Percentiles rank a stretch among this genome's conserved stretches.
Evolutionary conservation across 2,888 invertebrate genomes (phyloP).

Genomic region (Trissoscelio sp.): DNA sequence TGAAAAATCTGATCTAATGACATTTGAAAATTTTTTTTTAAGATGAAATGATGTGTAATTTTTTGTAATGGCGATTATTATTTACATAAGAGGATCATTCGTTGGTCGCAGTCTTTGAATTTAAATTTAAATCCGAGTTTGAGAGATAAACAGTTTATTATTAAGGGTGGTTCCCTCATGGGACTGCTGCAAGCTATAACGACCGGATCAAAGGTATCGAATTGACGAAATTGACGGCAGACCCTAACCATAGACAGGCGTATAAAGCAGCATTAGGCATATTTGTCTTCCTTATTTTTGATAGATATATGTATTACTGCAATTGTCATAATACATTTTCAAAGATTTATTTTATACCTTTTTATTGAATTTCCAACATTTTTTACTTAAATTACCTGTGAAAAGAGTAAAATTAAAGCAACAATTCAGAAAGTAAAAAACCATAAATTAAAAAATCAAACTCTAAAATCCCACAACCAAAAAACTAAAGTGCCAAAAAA

Average conservation of each 20-base stretch:
- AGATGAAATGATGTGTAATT: too few species aligned
- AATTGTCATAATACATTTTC: background rate
- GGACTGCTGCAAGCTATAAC: slow-evolving; percentile 72
- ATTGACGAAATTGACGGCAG: slow-evolving; percentile 72
- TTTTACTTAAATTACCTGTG: too few species aligned
- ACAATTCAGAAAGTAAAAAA: too few species aligned
- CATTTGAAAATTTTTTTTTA: too few species aligned
- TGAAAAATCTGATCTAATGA: too few species aligned
- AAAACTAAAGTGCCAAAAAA: too few species aligned
- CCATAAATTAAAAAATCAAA: too few species aligned
- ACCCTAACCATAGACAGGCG: slow-evolving; percentile 49
- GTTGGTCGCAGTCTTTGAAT: slow-evolving; percentile 63
- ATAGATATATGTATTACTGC: slow-evolving; percentile 36
- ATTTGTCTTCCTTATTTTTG: slow-evolving; percentile 49
- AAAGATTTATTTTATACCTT: too few species aligned
- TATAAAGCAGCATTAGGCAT: slow-evolving; percentile 54
- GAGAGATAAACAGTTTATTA: slow-evolving; percentile 81
- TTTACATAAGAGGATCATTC: slow-evolving; percentile 16
- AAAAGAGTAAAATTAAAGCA: too few species aligned
- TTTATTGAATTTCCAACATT: too few species aligned
- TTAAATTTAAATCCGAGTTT: slow-evolving; percentile 80
- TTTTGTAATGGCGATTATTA: slow-evolving; percentile 2
- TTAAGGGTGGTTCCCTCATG: slow-evolving; percentile 67
- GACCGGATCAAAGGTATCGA: slow-evolving; percentile 80
- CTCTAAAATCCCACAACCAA: too few species aligned